Base-by-base conservation (phyloP, 2,888 invertebrate genomes). In the Gordius sp. region DNA sequence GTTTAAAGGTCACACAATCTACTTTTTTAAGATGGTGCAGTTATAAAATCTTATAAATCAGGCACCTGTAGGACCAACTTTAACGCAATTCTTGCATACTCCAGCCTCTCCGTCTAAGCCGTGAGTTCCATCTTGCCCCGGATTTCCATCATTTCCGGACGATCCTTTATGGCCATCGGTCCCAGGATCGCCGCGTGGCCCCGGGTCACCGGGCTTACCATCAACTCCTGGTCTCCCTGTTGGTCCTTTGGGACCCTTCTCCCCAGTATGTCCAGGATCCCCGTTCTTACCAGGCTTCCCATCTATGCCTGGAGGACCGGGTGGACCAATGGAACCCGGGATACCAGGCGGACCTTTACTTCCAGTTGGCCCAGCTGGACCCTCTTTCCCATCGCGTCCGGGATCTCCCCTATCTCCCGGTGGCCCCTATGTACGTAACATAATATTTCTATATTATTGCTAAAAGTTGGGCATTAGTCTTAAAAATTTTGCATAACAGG, bases 181-280 rank as follows among this genome's bases (percentile, higher is more conserved):
- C 4, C 55, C 55, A 8, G 55, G 13, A 27, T 54, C 55, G 23
- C 55, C 55, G 8, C 55, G 25, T 16, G 20, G 8, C 4, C 47
- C 47, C 4, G 47, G 47, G 23, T 54, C 23, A n/a, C 55, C 55
- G 24, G 26, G 55, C 23, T 54, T 54, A 27, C 55, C 55, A 54
- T 25, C 27, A 8, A 20, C 27, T 27, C 55, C 55, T 24, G 55
- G 55, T 54, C 55, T 24, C 4, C 47, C 47, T 8, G 47, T 47
- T 4, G 47, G 47, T 47, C 47, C 47, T 20, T 8, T 13, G 4
- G 47, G 47, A n/a, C 47, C 41, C 59, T 60, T 27, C 20, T 57
- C 20, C 58, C 33, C 25, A 60, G 57, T 28, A 58, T 28, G 16
- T 58, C 60, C 18, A 57, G 27, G 23, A 60, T 60, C 13, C 54